Base-by-base conservation (phyloP, 2,888 invertebrate genomes). In the Eubasilissa splendida region DNA sequence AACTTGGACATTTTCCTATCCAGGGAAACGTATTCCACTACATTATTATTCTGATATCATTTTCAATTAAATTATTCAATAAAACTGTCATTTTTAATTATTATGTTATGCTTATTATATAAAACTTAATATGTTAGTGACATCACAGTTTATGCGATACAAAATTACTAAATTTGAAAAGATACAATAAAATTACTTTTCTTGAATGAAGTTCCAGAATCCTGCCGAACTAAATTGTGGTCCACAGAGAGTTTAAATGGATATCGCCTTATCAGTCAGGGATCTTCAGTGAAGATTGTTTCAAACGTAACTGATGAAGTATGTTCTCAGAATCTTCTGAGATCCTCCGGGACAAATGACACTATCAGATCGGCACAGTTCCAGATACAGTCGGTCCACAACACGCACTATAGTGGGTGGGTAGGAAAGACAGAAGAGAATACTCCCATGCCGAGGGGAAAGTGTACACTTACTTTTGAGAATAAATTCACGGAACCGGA, bases 401-500 rank as follows among this genome's bases (percentile, higher is more conserved):
- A 87, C n/a, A 85, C 85, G 53, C 84, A 76, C 3, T 86, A 86
- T 56, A 71, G 66, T 60, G 70, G 66, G 5, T 86, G 86, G 65
- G 87, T 88, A 75, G 85, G 86, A 0, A 87, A 88, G 74, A 84
- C 87, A 14, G 87, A 92, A 84, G 89, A 86, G 85, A 86, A 87
- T 80, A 87, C 87, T 4, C 87, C 88, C 52, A 84, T 80, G 0
- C 85, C 85, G 7, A 74, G 87, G n/a, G 94, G 95, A 11, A 91
- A 88, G 84, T 97, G 97, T 86, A 89, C 93, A 10, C 89, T 97
- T 54, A 95, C 94, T 86, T 89, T 91, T 76, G 93, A 94, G 85
- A 95, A 95, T 86, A 92, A 95, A 86, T 93, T 94, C 85, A 92
- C 94, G 0, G 92, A 94, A 84, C 95, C 96, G 0, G 95, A 94